Conservation (phyloP, 2,113 vertebrate species). For the Macquaria ambigua region DNA sequence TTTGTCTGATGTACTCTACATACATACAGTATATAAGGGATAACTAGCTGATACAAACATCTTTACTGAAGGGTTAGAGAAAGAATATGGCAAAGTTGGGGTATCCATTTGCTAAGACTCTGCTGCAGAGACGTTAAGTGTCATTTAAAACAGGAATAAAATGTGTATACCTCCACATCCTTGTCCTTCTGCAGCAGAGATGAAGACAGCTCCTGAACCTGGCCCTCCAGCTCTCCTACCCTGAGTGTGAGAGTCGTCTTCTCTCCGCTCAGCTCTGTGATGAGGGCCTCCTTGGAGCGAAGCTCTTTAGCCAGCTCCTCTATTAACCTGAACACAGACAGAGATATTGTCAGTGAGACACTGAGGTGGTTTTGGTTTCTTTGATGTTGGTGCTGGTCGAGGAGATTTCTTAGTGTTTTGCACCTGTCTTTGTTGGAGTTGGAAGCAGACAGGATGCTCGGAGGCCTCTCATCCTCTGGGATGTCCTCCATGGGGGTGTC, state of each 20-base stretch:
- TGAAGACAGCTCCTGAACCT: conserved; percentile 80
- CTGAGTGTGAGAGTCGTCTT: conserved; percentile 80
- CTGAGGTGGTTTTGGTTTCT: not conserved
- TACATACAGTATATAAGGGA: not conserved
- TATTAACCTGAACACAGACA: conserved; percentile 83
- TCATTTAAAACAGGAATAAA: not conserved
- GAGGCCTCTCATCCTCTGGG: conserved; percentile 74
- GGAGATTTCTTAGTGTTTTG: not conserved
- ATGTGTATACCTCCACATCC: conserved; percentile 83
- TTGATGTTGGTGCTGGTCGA: not conserved
- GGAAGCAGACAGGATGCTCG: conserved; percentile 48
- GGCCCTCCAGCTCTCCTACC: conserved; percentile 84
- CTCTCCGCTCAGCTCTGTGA: conserved; percentile 86
- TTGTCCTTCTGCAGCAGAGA: conserved; percentile 79
- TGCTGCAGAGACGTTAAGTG: not conserved
- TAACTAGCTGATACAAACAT: conserved; percentile 1
- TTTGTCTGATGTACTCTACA: not conserved
- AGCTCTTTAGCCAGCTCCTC: conserved; percentile 88
- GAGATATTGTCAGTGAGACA: not conserved
- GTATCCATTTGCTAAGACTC: not conserved
- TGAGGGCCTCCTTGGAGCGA: conserved; percentile 80
- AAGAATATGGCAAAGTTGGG: not conserved
- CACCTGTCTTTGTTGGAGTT: conserved; percentile 87
- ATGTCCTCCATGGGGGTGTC: conserved; percentile 86
- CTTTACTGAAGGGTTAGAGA: not conserved